phyloP scores from a whole-genome alignment of 2,888 invertebrate species.

The Carabus problematicus region DNA sequence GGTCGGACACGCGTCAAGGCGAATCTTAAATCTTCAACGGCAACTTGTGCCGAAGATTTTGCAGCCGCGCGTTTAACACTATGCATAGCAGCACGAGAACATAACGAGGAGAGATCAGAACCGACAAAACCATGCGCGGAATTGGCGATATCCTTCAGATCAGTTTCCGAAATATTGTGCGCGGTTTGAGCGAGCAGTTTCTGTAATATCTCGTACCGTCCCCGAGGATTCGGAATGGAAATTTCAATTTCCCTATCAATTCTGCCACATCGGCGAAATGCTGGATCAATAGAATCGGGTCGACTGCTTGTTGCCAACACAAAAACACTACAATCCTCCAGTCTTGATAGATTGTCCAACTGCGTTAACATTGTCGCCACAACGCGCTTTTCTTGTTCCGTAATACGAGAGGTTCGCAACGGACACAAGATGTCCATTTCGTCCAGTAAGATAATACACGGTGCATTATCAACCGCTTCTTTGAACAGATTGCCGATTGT shows the following conservation, averaged over 20 bases:
- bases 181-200: slow-evolving; percentile 67
- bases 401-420: slow-evolving; percentile 63
- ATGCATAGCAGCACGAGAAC: slow-evolving; percentile 74
- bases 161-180: slow-evolving; percentile 64
- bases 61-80: slow-evolving; percentile 62
- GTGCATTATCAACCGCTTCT: slow-evolving; percentile 72
- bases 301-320: slow-evolving; percentile 81
- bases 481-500: slow-evolving; percentile 72
- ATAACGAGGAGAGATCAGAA: slow-evolving; percentile 81
- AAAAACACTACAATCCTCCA: slow-evolving; percentile 65
- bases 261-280: slow-evolving; percentile 79
- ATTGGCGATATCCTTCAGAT: slow-evolving; percentile 71
- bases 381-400: slow-evolving; percentile 77
- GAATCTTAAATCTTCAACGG: slow-evolving; percentile 65
- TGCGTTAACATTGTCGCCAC: slow-evolving; percentile 69
- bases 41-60: slow-evolving; percentile 26
- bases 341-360: slow-evolving; percentile 62
- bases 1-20: slow-evolving; percentile 79
- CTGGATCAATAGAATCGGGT: slow-evolving; percentile 76
- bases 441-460: slow-evolving; percentile 83
- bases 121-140: slow-evolving; percentile 90
- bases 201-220: slow-evolving; percentile 72
- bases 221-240: slow-evolving; percentile 72
- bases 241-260: slow-evolving; percentile 85
- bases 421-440: slow-evolving; percentile 85